A percentile compares a stretch with the other conserved stretches of the same genome.
Evolutionary conservation across 2,797 vertebrate genomes (phyloP).

Genomic region (Erethizon dorsatum): DNA sequence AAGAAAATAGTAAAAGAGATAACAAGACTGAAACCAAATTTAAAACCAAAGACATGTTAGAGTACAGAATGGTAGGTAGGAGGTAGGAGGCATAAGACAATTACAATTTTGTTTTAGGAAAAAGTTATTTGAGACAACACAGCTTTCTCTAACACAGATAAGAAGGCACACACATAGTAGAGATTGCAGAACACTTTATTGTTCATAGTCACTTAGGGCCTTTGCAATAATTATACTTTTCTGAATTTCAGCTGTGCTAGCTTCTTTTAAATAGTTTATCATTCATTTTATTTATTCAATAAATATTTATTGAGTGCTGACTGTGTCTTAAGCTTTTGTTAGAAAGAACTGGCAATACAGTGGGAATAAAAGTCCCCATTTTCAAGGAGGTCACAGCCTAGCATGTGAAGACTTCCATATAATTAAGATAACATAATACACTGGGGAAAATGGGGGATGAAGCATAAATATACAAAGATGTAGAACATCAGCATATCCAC

Average conservation of each 20-base stretch:
- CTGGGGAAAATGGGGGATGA: background rate
- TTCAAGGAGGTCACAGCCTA: background rate
- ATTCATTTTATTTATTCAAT: background rate
- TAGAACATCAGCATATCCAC: background rate
- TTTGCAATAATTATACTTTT: background rate
- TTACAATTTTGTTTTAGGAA: background rate
- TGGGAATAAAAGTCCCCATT: background rate
- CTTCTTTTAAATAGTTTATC: conserved; percentile 1
- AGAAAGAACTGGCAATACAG: background rate
- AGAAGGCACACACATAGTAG: background rate
- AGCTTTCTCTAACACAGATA: background rate
- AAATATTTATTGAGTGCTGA: background rate
- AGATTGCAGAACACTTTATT: background rate
- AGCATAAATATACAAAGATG: background rate
- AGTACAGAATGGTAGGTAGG: fast-evolving
- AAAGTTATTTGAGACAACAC: background rate
- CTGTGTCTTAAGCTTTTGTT: background rate
- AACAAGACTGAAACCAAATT: background rate
- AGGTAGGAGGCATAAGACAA: background rate
- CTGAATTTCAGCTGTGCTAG: conserved; percentile 1
- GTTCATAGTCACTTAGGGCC: background rate
- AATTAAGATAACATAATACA: background rate
- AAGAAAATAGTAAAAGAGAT: conserved; percentile 6
- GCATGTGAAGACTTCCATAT: background rate
- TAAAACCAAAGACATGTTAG: conserved; percentile 23